Evolutionary conservation across 2,113 vertebrate species (phyloP).

Genomic region (Tonatia bakeri): DNA sequence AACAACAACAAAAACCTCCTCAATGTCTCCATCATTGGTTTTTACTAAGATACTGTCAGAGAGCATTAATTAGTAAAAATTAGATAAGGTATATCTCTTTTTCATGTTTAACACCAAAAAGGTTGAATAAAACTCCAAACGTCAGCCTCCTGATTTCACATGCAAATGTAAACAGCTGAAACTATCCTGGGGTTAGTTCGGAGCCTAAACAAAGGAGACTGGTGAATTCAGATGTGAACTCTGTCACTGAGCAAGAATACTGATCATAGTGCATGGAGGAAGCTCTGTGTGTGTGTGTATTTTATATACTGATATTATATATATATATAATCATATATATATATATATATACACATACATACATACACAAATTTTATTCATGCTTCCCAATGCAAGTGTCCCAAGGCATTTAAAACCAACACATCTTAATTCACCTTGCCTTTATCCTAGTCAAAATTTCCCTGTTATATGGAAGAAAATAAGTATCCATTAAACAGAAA

Average conservation of each 20-base stretch:
- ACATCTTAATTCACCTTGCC: neutral
- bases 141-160: neutral
- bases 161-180: neutral
- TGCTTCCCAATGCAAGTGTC: neutral
- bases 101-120: slow-evolving; percentile 24
- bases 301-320: no score
- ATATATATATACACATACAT: no score
- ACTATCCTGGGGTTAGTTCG: neutral
- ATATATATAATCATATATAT: neutral
- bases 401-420: neutral
- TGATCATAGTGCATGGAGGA: neutral
- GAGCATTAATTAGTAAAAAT: slow-evolving; percentile 23
- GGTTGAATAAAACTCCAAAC: neutral
- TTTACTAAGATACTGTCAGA: neutral
- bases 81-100: slow-evolving; percentile 8
- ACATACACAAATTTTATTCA: neutral
- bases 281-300: no score
- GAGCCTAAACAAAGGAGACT: slow-evolving; percentile 42
- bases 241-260: neutral
- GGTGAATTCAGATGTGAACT: neutral
- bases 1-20: neutral
- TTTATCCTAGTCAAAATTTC: neutral
- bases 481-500: neutral
- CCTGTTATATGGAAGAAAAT: neutral
- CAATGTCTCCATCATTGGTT: neutral